phyloP scores from a whole-genome alignment of 2,113 vertebrate genomes.

The Hystrix cristata region DNA sequence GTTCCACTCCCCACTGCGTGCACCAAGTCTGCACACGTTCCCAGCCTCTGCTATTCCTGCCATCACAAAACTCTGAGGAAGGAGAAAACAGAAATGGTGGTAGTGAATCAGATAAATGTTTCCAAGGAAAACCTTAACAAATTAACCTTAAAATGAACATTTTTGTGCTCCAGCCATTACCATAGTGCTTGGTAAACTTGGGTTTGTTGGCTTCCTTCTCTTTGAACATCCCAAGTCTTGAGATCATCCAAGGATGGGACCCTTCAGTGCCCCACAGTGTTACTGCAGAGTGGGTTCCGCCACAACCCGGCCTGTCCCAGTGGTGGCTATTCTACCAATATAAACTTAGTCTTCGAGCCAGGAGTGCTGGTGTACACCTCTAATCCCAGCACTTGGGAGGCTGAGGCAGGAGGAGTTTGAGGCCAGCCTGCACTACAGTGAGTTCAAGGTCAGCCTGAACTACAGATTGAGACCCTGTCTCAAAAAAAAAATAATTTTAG shows the following conservation, averaged over 20 bases:
- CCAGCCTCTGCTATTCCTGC: neutral
- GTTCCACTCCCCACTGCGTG: neutral
- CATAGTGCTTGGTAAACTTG: neutral
- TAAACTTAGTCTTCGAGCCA: slow-evolving; percentile 54
- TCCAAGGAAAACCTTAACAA: slow-evolving; percentile 53
- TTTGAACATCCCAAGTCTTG: neutral
- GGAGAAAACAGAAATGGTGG: slow-evolving; percentile 33
- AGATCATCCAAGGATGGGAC: slow-evolving; percentile 8
- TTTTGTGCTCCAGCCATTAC: neutral
- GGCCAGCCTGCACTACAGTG: too few relatives aligned
- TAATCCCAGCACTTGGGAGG: too few relatives aligned
- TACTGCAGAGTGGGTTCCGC: neutral
- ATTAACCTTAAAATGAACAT: slow-evolving; percentile 20
- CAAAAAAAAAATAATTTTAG: neutral
- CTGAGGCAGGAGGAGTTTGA: too few relatives aligned
- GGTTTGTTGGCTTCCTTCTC: slow-evolving; percentile 46
- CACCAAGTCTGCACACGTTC: neutral
- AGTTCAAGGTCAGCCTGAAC: too few relatives aligned
- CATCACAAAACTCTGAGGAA: slow-evolving; percentile 19
- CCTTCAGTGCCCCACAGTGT: slow-evolving; percentile 38
- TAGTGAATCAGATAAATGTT: neutral
- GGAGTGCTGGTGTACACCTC: too few relatives aligned
- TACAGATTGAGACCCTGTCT: too few relatives aligned
- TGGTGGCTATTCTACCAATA: slow-evolving; percentile 44
- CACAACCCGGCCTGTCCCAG: slow-evolving; percentile 24